phyloP scores from a whole-genome alignment of 2,113 vertebrate genomes.

The Silurus glanis region DNA sequence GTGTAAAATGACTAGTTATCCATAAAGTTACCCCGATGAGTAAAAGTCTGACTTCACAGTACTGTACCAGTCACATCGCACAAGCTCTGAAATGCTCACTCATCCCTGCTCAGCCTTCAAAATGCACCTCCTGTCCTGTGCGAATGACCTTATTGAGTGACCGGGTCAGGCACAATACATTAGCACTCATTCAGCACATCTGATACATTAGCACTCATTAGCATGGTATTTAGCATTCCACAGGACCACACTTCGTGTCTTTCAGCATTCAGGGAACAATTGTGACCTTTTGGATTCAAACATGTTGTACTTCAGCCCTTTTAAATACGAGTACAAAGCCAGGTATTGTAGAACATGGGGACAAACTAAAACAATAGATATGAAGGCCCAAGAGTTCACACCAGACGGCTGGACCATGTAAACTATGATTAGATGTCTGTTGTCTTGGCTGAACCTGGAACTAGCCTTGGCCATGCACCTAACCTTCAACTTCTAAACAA shows the following conservation, averaged over 20 bases:
- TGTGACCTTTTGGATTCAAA: neutral
- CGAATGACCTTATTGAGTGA: neutral
- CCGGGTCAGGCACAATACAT: neutral
- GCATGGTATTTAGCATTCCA: neutral
- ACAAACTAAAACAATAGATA: neutral
- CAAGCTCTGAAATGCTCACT: neutral
- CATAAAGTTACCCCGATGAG: neutral
- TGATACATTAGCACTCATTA: slow-evolving; percentile 29
- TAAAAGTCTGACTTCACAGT: neutral
- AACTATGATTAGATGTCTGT: neutral
- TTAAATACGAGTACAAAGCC: neutral
- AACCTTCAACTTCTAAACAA: neutral
- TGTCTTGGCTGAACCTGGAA: neutral
- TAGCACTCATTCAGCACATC: slow-evolving; percentile 25
- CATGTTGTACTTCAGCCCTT: neutral
- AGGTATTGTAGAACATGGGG: too few relatives aligned
- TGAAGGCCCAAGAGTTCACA: neutral
- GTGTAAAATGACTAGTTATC: neutral
- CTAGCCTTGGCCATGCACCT: neutral
- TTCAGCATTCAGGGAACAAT: neutral
- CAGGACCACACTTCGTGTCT: neutral
- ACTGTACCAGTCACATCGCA: neutral
- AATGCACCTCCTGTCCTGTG: neutral
- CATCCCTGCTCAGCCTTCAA: neutral
- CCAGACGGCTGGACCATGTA: neutral